Evolutionary conservation across 2,797 vertebrate genomes (phyloP).

Genomic region (Anas acuta): DNA sequence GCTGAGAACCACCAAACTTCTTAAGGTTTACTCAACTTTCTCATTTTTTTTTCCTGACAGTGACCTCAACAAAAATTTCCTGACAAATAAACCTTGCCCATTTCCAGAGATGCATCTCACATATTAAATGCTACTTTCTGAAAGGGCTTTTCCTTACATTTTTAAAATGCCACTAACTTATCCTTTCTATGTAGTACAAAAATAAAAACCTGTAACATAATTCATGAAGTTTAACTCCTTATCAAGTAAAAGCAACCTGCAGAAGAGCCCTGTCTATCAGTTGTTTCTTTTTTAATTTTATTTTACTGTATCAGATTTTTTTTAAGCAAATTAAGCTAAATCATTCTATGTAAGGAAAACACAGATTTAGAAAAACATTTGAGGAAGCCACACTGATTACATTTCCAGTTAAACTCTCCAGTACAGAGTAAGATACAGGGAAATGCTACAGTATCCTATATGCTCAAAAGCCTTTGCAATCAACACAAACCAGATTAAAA

Average conservation of each 20-base stretch:
- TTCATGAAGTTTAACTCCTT: background rate
- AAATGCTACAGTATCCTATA: background rate
- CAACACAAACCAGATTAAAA: background rate
- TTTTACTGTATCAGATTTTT: background rate
- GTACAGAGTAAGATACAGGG: background rate
- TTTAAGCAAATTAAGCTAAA: background rate
- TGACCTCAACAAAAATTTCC: background rate
- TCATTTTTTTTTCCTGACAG: background rate
- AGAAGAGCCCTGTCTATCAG: background rate
- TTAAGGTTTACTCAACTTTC: background rate
- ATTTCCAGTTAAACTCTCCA: background rate
- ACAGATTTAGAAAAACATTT: background rate
- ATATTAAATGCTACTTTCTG: background rate
- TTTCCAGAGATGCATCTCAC: background rate
- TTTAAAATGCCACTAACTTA: background rate
- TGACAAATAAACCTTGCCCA: background rate
- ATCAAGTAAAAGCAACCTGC: background rate
- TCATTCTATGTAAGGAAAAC: background rate
- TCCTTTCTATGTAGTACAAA: background rate
- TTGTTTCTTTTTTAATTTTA: background rate
- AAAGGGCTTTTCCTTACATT: background rate
- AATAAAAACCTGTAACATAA: background rate
- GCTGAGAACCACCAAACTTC: background rate
- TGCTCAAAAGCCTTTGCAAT: background rate
- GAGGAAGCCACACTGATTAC: background rate